These are phyloP conservation scores for Gobionotothen gibberifrons DNA, from an alignment of 2,797 vertebrate genomes.

Conservation along the genomic window DNA sequence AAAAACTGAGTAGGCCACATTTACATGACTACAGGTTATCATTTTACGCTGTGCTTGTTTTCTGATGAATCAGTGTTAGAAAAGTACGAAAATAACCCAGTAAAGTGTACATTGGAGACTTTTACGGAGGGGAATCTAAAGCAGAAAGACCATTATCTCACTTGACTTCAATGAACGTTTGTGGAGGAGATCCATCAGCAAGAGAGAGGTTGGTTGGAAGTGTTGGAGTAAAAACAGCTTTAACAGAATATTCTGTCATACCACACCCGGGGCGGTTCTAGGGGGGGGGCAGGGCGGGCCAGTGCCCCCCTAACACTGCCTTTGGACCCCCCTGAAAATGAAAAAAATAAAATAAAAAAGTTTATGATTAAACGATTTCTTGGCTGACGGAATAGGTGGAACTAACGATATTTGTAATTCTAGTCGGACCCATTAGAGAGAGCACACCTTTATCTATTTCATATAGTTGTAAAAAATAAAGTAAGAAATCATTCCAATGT, in stretches of 20 bases:
- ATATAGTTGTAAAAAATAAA: too few relatives aligned
- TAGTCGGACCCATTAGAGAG: too few relatives aligned
- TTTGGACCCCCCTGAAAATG: too few relatives aligned
- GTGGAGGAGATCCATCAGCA: slow-evolving; percentile 30
- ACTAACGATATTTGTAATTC: too few relatives aligned
- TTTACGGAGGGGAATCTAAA: slow-evolving; percentile 1
- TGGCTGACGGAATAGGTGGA: too few relatives aligned
- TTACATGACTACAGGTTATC: slow-evolving; percentile 68
- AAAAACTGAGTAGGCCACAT: slow-evolving; percentile 33
- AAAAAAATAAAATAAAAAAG: too few relatives aligned
- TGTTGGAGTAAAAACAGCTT: slow-evolving; percentile 41
- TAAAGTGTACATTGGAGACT: slow-evolving; percentile 70
- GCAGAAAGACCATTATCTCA: slow-evolving; percentile 63
- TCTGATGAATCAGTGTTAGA: slow-evolving; percentile 74
- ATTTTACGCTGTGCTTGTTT: slow-evolving; percentile 56
- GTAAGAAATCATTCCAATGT: too few relatives aligned
- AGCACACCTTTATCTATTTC: too few relatives aligned
- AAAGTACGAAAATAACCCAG: slow-evolving; percentile 73
- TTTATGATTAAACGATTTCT: too few relatives aligned
- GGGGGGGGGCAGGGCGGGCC: too few relatives aligned
- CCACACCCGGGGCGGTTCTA: too few relatives aligned
- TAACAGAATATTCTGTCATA: slow-evolving; percentile 43
- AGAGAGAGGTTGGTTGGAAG: slow-evolving; percentile 41
- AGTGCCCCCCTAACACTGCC: too few relatives aligned
- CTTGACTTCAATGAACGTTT: background rate